Conservation (phyloP, 1,140 invertebrate species). For the Megalonaias nervosa region DNA sequence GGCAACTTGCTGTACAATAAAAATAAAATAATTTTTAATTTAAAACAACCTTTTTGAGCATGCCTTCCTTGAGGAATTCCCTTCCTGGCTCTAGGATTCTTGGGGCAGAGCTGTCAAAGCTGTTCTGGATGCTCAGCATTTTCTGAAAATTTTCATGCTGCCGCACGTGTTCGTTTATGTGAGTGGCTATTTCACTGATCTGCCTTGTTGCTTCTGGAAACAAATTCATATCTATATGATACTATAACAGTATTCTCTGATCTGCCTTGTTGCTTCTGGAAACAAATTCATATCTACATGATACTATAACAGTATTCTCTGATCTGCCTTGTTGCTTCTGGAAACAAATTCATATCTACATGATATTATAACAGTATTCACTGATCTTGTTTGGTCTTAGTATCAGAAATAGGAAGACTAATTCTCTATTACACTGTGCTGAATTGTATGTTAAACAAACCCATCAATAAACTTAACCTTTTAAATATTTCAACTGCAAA, state of each 20-base stretch:
- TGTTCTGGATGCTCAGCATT: slow-evolving; percentile 79
- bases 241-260: slow-evolving; percentile 72
- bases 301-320: slow-evolving; percentile 69
- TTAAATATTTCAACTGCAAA: too few relatives aligned
- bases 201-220: slow-evolving; percentile 78
- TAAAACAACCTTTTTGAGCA: slow-evolving; percentile 76
- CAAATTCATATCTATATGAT: background rate
- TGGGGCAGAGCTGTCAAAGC: slow-evolving; percentile 75
- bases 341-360: slow-evolving; percentile 34
- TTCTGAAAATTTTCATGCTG: slow-evolving; percentile 82
- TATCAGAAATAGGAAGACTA: background rate
- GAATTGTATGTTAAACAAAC: too few relatives aligned
- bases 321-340: slow-evolving; percentile 79
- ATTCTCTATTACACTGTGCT: background rate
- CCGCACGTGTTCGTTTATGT: slow-evolving; percentile 81
- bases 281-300: slow-evolving; percentile 19
- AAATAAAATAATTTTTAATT: too few relatives aligned
- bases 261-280: slow-evolving; percentile 78
- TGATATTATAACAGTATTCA: background rate
- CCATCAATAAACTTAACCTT: too few relatives aligned
- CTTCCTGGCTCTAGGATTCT: slow-evolving; percentile 81
- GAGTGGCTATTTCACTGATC: slow-evolving; percentile 79
- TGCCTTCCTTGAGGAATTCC: slow-evolving; percentile 80
- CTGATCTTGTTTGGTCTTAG: background rate
- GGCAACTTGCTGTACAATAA: too few relatives aligned